phyloP scores from a whole-genome alignment of 1,140 invertebrate genomes.

The Leptinotarsa texana region DNA sequence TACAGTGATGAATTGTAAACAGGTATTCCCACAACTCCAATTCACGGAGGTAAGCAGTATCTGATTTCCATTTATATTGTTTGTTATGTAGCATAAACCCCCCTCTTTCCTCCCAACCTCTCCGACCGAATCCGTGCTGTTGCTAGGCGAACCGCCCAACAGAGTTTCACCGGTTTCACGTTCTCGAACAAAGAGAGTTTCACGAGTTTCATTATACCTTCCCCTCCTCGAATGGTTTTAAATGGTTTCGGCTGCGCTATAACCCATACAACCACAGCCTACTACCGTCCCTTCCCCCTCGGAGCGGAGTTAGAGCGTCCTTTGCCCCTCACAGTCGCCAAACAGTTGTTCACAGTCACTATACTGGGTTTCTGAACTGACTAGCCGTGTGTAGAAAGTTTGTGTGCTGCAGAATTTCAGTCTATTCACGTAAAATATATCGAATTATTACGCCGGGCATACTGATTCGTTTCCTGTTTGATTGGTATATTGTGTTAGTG shows the following conservation, averaged over 20 bases:
- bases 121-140: constrained; percentile 25
- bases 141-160: constrained; percentile 31
- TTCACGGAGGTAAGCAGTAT: constrained; percentile 23
- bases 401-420: neutral
- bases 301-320: constrained; percentile 12
- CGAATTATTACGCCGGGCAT: constrained; percentile 8
- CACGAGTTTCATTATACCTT: constrained; percentile 36
- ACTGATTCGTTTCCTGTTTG: constrained; percentile 6
- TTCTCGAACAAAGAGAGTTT: constrained; percentile 43
- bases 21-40: constrained; percentile 21
- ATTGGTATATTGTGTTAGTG: constrained; percentile 24
- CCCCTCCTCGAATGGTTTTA: constrained; percentile 34
- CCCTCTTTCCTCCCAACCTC: constrained; percentile 8
- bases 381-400: constrained; percentile 24
- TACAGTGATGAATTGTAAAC: constrained; percentile 27
- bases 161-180: constrained; percentile 30
- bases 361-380: constrained; percentile 28
- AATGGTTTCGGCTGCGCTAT: constrained; percentile 42
- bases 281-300: constrained; percentile 22
- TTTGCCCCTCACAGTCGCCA: constrained; percentile 18
- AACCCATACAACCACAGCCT: constrained; percentile 33
- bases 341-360: constrained; percentile 19
- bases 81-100: constrained; percentile 27
- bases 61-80: constrained; percentile 31
- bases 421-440: constrained; percentile 9